Evolutionary conservation across 1,140 invertebrate genomes (phyloP), one percentile per base, ranked within the genome.

Genomic region (Penaeus vannamei): DNA sequence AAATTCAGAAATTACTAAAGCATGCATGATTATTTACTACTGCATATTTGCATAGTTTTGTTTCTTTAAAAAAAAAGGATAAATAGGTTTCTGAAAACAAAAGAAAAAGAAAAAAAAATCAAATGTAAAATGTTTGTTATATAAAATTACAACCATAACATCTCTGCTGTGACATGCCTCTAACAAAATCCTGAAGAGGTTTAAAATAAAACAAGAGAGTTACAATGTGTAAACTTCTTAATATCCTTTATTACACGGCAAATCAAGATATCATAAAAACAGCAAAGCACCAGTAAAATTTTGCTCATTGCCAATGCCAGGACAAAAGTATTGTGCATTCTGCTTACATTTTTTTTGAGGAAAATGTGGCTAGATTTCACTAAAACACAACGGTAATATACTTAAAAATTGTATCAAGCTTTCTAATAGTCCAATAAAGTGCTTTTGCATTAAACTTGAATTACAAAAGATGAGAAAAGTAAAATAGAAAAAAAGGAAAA

Each of bases 221-320:
- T 53, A 53, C 81, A 64, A 84, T 59, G 86, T 88, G 86, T 84
- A 88, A 83, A 88, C 81, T 88, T 84, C 72, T 84, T 83, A 83
- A 84, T 84, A 84, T 88, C 64, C 72, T 84, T 84, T 88, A 83
- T 88, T 88, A 84, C 81, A 88, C 81, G 46, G 86, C 80, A 84
- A 88, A 84, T 84, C 87, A 89, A 81, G 82, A 85, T 84, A 89
- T 89, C 87, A 84, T 89, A 86, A 87, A 87, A 89, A 89, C 87
- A 89, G 87, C 87, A 89, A 89, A 89, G 87, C 87, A 89, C 87
- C 87, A 89, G 87, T 87, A 69, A 84, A 89, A 89, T 89, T 89
- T 89, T 89, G 82, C 82, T 79, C 61, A 89, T 89, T 89, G 87
- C 87, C 87, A 79, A 89, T 89, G 82, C 87, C 61, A 84, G 61